phyloP scores from a whole-genome alignment of 2,888 invertebrate genomes.

The Petrophora chlorosata region DNA sequence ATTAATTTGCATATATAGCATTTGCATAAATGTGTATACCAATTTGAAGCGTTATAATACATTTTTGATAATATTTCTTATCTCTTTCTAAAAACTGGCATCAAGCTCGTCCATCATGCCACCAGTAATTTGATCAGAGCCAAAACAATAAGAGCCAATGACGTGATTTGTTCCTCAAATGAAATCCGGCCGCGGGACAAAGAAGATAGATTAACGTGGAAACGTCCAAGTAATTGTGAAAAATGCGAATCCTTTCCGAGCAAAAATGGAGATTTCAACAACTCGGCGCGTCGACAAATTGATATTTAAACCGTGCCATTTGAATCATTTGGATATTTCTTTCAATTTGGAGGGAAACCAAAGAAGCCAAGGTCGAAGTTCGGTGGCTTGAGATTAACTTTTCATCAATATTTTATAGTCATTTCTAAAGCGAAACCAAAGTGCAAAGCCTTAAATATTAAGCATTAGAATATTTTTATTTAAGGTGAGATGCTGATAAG shows the following conservation, averaged over 20 bases:
- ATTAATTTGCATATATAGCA: too few relatives aligned
- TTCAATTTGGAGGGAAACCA: slow-evolving; percentile 23
- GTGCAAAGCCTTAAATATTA: too few relatives aligned
- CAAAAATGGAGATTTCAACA: slow-evolving; percentile 63
- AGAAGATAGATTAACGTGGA: slow-evolving; percentile 78
- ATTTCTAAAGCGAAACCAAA: too few relatives aligned
- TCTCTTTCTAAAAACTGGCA: neutral
- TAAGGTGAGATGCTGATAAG: too few relatives aligned
- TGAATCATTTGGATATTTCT: slow-evolving; percentile 31
- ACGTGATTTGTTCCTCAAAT: slow-evolving; percentile 70
- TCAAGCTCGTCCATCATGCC: slow-evolving; percentile 27
- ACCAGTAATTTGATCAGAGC: slow-evolving; percentile 47
- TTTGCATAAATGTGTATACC: too few relatives aligned
- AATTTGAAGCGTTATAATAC: too few relatives aligned
- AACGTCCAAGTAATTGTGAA: slow-evolving; percentile 81
- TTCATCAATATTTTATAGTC: too few relatives aligned
- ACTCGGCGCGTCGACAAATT: slow-evolving; percentile 31
- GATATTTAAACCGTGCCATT: slow-evolving; percentile 35
- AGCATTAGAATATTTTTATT: too few relatives aligned
- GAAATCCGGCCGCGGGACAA: slow-evolving; percentile 71
- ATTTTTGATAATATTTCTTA: too few relatives aligned
- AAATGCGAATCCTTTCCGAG: slow-evolving; percentile 69
- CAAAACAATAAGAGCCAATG: slow-evolving; percentile 61
- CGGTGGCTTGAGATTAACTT: too few relatives aligned
- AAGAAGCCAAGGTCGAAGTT: neutral